These are phyloP conservation scores for Drymodes brunneopygia DNA, from an alignment of 2,113 vertebrate genomes.

Conservation along the genomic window DNA sequence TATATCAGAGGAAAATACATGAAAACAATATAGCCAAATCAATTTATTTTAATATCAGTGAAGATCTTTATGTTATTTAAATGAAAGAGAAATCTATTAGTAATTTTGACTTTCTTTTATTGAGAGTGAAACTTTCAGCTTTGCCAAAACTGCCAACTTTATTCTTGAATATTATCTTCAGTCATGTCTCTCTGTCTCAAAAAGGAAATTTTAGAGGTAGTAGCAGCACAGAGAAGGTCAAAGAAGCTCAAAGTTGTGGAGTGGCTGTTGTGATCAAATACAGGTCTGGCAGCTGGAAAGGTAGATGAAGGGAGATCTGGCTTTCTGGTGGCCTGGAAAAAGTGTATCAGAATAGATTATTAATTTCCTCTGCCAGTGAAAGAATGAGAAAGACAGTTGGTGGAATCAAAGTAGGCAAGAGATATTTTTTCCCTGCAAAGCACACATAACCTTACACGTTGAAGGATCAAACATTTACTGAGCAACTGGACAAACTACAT, in stretches of 20 bases:
- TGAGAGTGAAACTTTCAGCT: background rate
- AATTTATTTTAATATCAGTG: background rate
- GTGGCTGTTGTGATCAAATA: background rate
- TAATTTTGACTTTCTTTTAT: background rate
- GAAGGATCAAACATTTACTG: background rate
- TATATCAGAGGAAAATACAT: background rate
- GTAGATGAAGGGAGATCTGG: background rate
- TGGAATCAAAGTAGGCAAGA: background rate
- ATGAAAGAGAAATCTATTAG: background rate
- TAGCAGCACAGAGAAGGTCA: background rate
- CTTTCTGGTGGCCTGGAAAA: background rate
- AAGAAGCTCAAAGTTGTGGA: background rate
- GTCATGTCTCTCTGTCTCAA: background rate
- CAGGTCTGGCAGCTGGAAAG: background rate
- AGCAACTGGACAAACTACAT: background rate
- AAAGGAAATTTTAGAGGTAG: background rate
- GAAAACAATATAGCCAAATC: constrained; percentile 16
- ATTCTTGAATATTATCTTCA: background rate
- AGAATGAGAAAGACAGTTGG: background rate
- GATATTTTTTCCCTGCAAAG: background rate
- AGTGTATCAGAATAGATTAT: background rate
- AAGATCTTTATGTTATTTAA: background rate
- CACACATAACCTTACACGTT: background rate
- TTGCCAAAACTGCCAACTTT: background rate
- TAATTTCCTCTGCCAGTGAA: background rate